Percentiles rank a stretch among this genome's conserved stretches.
phyloP scores from a whole-genome alignment of 2,797 vertebrate genomes.

The Hyperoplus lanceolatus region DNA sequence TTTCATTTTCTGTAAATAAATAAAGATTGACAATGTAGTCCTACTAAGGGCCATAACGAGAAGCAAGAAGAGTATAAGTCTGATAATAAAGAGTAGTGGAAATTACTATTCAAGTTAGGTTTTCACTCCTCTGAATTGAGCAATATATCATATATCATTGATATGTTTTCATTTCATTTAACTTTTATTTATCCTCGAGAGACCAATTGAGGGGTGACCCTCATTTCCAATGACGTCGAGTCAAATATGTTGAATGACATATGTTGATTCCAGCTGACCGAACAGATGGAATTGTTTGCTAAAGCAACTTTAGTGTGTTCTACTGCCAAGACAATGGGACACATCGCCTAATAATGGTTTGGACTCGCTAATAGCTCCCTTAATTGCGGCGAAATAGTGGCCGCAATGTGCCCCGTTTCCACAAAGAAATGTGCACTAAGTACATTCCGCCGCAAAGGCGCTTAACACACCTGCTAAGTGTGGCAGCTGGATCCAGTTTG shows the following conservation, averaged over 20 bases:
- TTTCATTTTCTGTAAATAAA: slow-evolving; percentile 12
- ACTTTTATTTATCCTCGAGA: too few species aligned
- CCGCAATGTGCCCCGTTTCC: too few species aligned
- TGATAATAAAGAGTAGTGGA: slow-evolving; percentile 38
- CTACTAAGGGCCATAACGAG: slow-evolving; percentile 16
- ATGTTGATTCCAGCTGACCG: slow-evolving; percentile 46
- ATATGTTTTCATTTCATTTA: too few species aligned
- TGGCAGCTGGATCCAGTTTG: too few species aligned
- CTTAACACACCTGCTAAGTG: too few species aligned
- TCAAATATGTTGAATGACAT: slow-evolving; percentile 71
- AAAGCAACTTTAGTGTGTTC: slow-evolving; percentile 14
- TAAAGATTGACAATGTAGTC: background rate
- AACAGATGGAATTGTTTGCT: slow-evolving; percentile 18
- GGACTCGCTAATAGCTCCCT: too few species aligned
- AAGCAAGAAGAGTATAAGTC: slow-evolving; percentile 28
- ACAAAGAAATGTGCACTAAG: too few species aligned
- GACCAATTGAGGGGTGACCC: too few species aligned
- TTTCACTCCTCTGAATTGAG: slow-evolving; percentile 31
- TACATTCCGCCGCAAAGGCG: too few species aligned
- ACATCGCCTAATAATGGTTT: too few species aligned
- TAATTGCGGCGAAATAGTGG: too few species aligned
- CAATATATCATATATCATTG: background rate
- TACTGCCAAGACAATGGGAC: background rate
- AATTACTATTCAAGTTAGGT: slow-evolving; percentile 42
- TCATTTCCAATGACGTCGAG: too few species aligned